Conservation (phyloP, 2,113 vertebrate genomes). For the Otocyon megalotis region DNA sequence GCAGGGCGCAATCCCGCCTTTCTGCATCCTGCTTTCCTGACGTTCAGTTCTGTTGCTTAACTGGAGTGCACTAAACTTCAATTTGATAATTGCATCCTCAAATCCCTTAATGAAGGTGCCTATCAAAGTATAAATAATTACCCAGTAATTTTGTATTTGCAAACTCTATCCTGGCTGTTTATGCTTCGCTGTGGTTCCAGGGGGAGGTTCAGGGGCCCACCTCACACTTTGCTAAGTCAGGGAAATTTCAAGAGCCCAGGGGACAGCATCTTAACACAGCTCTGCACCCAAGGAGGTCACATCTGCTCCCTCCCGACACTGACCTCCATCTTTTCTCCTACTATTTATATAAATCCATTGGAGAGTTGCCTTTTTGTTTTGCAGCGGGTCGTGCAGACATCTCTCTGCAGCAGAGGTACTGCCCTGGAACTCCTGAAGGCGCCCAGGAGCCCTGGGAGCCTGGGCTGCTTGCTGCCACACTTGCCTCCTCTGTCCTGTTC, state of each 20-base stretch:
- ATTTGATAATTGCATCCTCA: slow-evolving; percentile 76
- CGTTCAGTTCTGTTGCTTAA: not conserved
- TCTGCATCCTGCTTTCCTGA: not conserved
- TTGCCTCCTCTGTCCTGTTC: not conserved
- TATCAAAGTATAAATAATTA: slow-evolving; percentile 78
- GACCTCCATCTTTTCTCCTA: not conserved
- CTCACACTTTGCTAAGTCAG: not conserved
- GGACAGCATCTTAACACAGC: not conserved
- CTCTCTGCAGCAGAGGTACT: not conserved
- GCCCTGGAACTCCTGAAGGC: not conserved
- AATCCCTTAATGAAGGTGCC: slow-evolving; percentile 75
- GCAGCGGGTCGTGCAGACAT: not conserved
- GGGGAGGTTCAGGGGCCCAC: not conserved
- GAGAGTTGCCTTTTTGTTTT: not conserved
- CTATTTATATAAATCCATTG: not conserved
- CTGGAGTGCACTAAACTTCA: slow-evolving; percentile 63
- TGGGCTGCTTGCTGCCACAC: too few species aligned
- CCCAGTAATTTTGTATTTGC: slow-evolving; percentile 70
- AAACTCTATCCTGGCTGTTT: slow-evolving; percentile 48
- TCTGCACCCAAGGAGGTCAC: not conserved
- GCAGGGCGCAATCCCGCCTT: rapidly evolving
- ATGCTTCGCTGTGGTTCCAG: not conserved
- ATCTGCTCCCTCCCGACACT: rapidly evolving
- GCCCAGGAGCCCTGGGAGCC: rapidly evolving
- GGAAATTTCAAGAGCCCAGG: not conserved